These are phyloP conservation scores for Drosophila lutescens DNA, from an alignment of 2,888 invertebrate genomes.

Conservation along the genomic window DNA sequence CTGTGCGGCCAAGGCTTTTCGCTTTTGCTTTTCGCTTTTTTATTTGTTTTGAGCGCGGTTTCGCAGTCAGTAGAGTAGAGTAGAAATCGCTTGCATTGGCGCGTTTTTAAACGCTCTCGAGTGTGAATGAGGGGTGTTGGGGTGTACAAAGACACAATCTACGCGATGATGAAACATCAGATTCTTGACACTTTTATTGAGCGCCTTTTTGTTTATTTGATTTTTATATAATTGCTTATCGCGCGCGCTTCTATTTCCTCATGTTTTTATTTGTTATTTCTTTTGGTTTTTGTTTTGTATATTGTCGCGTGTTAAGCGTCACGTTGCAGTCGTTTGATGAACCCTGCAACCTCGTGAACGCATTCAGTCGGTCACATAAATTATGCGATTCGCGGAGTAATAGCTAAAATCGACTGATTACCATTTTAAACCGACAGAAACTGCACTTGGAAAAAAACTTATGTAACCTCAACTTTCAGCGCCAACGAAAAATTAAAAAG, in stretches of 20 bases:
- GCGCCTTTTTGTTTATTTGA: conserved; percentile 8
- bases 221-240: conserved; percentile 22
- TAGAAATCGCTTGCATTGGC: conserved; percentile 21
- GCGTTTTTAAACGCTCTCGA: conserved; percentile 20
- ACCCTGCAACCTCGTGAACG: conserved; percentile 16
- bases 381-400: conserved; percentile 27
- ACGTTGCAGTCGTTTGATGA: conserved; percentile 24
- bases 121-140: conserved; percentile 13
- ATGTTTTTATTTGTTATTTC: neutral
- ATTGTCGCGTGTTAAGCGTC: conserved; percentile 24
- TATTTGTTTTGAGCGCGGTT: conserved; percentile 22
- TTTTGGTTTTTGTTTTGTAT: neutral
- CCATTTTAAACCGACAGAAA: conserved; percentile 7
- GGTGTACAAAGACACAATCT: conserved; percentile 17
- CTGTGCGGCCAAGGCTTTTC: conserved; percentile 21
- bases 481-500: too few species aligned
- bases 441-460: too few species aligned
- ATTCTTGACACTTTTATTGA: conserved; percentile 33
- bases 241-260: conserved; percentile 2
- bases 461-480: neutral
- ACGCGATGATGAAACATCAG: conserved; percentile 30
- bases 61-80: neutral
- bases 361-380: conserved; percentile 23
- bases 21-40: neutral
- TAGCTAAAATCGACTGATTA: conserved; percentile 18